Conservation (phyloP, 64 coral and sea anemone genomes). For the Pocillopora verrucosa region DNA sequence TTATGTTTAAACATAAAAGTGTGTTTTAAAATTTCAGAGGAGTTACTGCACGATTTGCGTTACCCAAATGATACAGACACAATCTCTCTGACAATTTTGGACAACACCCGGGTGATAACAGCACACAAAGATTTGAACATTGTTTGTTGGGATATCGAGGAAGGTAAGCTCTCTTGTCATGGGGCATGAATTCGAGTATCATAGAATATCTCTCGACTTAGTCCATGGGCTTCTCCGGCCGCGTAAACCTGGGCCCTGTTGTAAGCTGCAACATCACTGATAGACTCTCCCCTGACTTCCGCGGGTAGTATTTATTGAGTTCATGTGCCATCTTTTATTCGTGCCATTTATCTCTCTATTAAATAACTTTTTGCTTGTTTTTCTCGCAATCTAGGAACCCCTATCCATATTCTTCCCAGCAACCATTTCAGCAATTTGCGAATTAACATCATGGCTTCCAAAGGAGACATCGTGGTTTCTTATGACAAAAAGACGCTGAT, state of each 20-base stretch:
- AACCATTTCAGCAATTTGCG: conserved; percentile 69
- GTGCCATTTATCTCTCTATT: too few relatives aligned
- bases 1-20: not conserved
- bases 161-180: conserved; percentile 20
- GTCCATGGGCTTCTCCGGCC: too few relatives aligned
- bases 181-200: too few relatives aligned
- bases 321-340: too few relatives aligned
- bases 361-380: not conserved
- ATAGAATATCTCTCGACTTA: too few relatives aligned
- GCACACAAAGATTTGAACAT: conserved; percentile 75
- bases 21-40: conserved; percentile 48
- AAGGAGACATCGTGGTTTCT: conserved; percentile 53
- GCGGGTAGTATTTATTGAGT: too few relatives aligned
- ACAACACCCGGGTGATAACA: conserved; percentile 60
- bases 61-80: conserved; percentile 66
- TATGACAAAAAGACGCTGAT: conserved; percentile 77
- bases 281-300: too few relatives aligned
- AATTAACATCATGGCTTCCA: conserved; percentile 61
- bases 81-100: conserved; percentile 63
- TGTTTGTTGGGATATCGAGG: conserved; percentile 66
- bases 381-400: conserved; percentile 40
- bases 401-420: conserved; percentile 46
- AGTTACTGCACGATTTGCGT: conserved; percentile 62
- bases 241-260: too few relatives aligned
- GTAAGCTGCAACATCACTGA: too few relatives aligned